phyloP scores from a whole-genome alignment of 2,113 vertebrate genomes.

The Copsychus sechellarum region DNA sequence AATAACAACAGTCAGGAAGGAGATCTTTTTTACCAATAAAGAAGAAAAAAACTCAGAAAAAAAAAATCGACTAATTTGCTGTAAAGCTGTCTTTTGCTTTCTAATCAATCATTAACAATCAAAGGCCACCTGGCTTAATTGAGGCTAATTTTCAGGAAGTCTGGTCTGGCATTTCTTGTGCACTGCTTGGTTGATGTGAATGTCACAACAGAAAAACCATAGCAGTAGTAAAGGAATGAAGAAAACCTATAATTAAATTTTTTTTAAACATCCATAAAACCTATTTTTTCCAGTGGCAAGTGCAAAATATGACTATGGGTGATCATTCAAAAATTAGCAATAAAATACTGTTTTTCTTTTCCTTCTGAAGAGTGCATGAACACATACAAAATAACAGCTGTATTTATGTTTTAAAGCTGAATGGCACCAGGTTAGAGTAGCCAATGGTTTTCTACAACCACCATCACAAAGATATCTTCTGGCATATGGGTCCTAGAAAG shows the following conservation, averaged over 20 bases:
- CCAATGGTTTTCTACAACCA: background rate
- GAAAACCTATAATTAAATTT: background rate
- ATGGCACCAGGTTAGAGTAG: background rate
- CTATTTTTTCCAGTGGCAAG: background rate
- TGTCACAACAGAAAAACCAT: background rate
- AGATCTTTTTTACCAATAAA: background rate
- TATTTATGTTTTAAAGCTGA: background rate
- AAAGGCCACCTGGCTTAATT: slow-evolving; percentile 29
- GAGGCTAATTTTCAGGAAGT: slow-evolving; percentile 28
- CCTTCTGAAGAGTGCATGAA: background rate
- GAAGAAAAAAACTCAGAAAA: background rate
- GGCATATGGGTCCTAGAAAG: background rate
- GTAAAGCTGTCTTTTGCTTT: slow-evolving; percentile 45
- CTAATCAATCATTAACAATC: slow-evolving; percentile 18
- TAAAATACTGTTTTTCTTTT: background rate
- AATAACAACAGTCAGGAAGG: background rate
- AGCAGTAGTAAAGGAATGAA: background rate
- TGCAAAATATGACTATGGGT: background rate
- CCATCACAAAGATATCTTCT: background rate
- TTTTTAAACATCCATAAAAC: background rate
- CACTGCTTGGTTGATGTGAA: background rate
- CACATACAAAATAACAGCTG: background rate
- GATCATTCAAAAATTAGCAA: background rate
- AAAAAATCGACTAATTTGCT: background rate
- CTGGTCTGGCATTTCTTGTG: background rate